Evolutionary conservation across 2,797 vertebrate species (phyloP).

Genomic region (Typhlichthys eigenmanni): DNA sequence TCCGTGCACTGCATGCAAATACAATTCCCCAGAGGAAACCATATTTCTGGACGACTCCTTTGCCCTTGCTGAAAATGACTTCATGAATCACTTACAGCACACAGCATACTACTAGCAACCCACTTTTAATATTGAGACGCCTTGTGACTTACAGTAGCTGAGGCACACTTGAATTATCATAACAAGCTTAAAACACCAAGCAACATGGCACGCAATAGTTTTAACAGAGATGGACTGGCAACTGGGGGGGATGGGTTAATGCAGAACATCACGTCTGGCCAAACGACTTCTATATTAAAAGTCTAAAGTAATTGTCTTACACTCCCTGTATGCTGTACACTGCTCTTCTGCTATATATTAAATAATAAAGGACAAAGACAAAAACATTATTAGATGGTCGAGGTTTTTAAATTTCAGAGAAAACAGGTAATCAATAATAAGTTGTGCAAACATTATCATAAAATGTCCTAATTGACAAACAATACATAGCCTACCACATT

Average conservation of each 20-base stretch:
- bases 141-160: constrained; percentile 36
- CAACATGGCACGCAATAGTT: constrained; percentile 40
- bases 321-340: constrained; percentile 19
- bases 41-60: constrained; percentile 63
- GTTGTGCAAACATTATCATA: constrained; percentile 45
- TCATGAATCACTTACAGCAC: constrained; percentile 68
- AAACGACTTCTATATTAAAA: constrained; percentile 49
- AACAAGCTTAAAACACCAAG: constrained; percentile 55
- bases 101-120: constrained; percentile 55
- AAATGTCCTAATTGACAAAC: constrained; percentile 56
- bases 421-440: constrained; percentile 58
- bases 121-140: constrained; percentile 68
- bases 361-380: no score
- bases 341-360: constrained; percentile 20
- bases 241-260: neutral
- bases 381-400: no score
- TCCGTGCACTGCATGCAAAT: constrained; percentile 57
- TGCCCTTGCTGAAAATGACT: constrained; percentile 76
- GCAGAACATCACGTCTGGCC: constrained; percentile 31
- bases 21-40: constrained; percentile 39
- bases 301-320: constrained; percentile 39
- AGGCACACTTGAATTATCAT: constrained; percentile 62
- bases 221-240: constrained; percentile 36
- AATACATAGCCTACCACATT: no score
- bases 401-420: constrained; percentile 30